These are phyloP conservation scores for Jordanella pulchra DNA, from an alignment of 2,797 vertebrate species.

Conservation along the genomic window DNA sequence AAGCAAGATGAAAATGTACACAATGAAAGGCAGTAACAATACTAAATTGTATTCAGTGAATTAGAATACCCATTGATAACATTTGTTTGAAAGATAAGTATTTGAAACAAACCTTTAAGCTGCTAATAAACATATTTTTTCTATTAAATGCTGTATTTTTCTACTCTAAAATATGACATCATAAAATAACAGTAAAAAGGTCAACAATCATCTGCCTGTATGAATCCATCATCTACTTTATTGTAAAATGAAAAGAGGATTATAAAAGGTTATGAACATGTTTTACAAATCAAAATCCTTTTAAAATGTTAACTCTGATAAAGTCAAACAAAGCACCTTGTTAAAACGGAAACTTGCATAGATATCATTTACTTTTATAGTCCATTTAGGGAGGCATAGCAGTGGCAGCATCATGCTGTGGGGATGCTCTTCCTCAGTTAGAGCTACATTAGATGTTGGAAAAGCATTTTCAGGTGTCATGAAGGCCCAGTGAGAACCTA, in stretches of 20 bases:
- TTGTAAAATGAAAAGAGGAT: too few species aligned
- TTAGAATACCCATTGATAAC: background rate
- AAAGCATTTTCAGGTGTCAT: too few species aligned
- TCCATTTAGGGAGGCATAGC: background rate
- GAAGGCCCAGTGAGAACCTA: too few species aligned
- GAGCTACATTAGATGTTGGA: too few species aligned
- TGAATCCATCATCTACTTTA: background rate
- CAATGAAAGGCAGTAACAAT: conserved; percentile 68
- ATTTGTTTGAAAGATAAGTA: background rate
- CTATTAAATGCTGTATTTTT: background rate
- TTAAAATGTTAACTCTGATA: too few species aligned
- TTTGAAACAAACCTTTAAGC: background rate
- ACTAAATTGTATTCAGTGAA: conserved; percentile 58
- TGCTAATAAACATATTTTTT: too few species aligned
- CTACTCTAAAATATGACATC: background rate
- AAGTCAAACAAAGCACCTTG: too few species aligned
- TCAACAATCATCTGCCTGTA: background rate
- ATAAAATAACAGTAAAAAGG: background rate
- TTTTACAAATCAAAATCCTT: too few species aligned
- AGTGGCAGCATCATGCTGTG: background rate
- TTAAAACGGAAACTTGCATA: too few species aligned
- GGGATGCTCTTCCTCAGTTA: background rate
- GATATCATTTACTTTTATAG: background rate
- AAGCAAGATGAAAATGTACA: conserved; percentile 52
- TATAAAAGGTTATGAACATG: too few species aligned